Evolutionary conservation across 2,113 vertebrate species (phyloP), one percentile per base, ranked within the genome.

Genomic region (Australoheros scitulus): DNA sequence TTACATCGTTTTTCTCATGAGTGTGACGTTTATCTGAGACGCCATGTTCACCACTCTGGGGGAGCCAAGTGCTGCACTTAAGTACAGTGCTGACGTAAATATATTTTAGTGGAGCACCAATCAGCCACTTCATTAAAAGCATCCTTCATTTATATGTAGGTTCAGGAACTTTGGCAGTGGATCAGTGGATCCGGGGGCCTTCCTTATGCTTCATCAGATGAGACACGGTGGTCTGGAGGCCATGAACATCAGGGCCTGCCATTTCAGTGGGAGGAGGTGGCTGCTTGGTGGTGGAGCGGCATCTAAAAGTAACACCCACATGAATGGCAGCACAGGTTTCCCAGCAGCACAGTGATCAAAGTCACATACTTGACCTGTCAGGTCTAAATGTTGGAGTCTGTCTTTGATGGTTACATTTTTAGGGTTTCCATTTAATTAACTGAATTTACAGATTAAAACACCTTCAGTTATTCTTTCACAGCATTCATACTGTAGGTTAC

Each of bases 91-190:
- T 50, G 15, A 50, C 11, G 47, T 50, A 50, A 50, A 50, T 2
- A 50, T 5, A 15, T 50, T 50, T 14, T 50, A 50, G 14, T 15
- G 15, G 14, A 50, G 14, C 65, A 47, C 43, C 14, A 13, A 15
- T 47, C 43, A 52, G 65, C 10, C 7, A 26, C 24, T 2, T 1
- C 5, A 50, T 52, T 70, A 29, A 70, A 70, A 20, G 0, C 41
- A 50, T 2, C 15, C 7, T 4, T 68, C 26, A 68, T 11, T 26
- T 68, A 15, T 17, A 15, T 17, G 2, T 7, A 70, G 0, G 2
- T 32, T 7, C 1, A 70, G 65, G 65, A 50, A 50, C 65, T 29
- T 70, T 70, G 65, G 65, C 43, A 29, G 15, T 50, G 43, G 29
- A 5, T 29, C 29, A 29, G 15, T 50, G 43, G 29, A 5, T 29